These are phyloP conservation scores for Eubasilissa splendida DNA, from an alignment of 2,888 invertebrate genomes.

Conservation along the genomic window DNA sequence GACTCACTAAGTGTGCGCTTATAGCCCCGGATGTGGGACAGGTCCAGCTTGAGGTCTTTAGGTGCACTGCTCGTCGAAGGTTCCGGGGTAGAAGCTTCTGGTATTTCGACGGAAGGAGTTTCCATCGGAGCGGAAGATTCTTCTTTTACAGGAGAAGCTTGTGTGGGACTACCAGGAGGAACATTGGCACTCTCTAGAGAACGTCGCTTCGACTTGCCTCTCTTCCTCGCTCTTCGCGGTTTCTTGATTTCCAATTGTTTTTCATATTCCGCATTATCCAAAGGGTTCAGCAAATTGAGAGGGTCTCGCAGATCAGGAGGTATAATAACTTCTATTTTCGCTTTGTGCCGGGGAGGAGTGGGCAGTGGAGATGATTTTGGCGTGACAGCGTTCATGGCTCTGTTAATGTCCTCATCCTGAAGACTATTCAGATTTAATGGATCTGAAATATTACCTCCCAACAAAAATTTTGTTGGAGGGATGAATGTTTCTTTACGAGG, in stretches of 20 bases:
- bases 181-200: constrained; percentile 67
- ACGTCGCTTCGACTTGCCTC: constrained; percentile 67
- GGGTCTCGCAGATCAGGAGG: constrained; percentile 95
- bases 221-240: constrained; percentile 60
- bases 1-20: constrained; percentile 74
- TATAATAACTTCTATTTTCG: constrained; percentile 90
- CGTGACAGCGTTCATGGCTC: constrained; percentile 90
- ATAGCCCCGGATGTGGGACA: constrained; percentile 60
- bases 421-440: constrained; percentile 94
- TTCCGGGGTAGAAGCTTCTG: constrained; percentile 61
- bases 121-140: constrained; percentile 63
- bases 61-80: constrained; percentile 62
- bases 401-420: constrained; percentile 84
- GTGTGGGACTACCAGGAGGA: constrained; percentile 51
- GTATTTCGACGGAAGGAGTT: constrained; percentile 54
- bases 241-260: constrained; percentile 77
- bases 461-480: constrained; percentile 92
- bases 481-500: constrained; percentile 84
- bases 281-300: constrained; percentile 85
- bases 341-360: constrained; percentile 85
- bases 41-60: constrained; percentile 61
- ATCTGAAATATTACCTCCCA: constrained; percentile 96
- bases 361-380: constrained; percentile 94
- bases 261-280: constrained; percentile 87
- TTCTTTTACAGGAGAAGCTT: constrained; percentile 62